Percentiles rank a stretch among this genome's conserved stretches.
phyloP scores from a whole-genome alignment of 2,888 invertebrate genomes.

The Drosophila planitibia region DNA sequence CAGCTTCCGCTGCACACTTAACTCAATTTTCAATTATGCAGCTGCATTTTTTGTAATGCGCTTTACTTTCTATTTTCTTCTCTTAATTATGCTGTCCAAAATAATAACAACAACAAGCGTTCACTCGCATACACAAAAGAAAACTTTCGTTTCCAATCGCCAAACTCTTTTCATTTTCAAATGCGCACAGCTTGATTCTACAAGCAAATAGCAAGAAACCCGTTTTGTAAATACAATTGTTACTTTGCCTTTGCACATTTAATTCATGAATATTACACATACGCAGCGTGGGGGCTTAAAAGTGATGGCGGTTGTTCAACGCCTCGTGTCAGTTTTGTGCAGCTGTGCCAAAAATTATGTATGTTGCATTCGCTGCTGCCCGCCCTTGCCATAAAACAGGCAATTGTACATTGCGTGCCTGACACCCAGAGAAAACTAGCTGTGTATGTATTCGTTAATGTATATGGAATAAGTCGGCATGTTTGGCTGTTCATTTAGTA shows the following conservation, averaged over 20 bases:
- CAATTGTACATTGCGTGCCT: conserved; percentile 42
- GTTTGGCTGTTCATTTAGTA: conserved; percentile 59
- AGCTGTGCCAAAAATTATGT: conserved; percentile 70
- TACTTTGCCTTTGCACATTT: conserved; percentile 12
- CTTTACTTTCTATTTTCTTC: conserved; percentile 77
- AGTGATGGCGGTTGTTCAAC: conserved; percentile 30
- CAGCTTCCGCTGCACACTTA: conserved; percentile 46
- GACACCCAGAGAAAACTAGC: conserved; percentile 59
- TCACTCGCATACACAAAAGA: conserved; percentile 36
- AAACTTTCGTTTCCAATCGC: conserved; percentile 82
- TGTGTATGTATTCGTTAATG: conserved; percentile 15
- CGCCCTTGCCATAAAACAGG: conserved; percentile 15
- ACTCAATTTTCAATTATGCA: conserved; percentile 61
- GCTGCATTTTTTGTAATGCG: conserved; percentile 57
- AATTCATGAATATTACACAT: conserved; percentile 65
- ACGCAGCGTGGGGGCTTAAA: conserved; percentile 61
- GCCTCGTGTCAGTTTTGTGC: conserved; percentile 52
- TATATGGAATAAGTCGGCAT: conserved; percentile 38
- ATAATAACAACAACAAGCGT: conserved; percentile 33
- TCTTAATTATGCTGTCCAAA: conserved; percentile 63
- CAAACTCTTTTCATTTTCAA: conserved; percentile 44
- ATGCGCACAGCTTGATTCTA: conserved; percentile 49
- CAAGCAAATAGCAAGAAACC: conserved; percentile 44
- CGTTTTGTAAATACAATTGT: conserved; percentile 52
- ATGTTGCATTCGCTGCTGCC: conserved; percentile 43